phyloP scores from a whole-genome alignment of 2,888 invertebrate species.

The Agrotis ipsilon region DNA sequence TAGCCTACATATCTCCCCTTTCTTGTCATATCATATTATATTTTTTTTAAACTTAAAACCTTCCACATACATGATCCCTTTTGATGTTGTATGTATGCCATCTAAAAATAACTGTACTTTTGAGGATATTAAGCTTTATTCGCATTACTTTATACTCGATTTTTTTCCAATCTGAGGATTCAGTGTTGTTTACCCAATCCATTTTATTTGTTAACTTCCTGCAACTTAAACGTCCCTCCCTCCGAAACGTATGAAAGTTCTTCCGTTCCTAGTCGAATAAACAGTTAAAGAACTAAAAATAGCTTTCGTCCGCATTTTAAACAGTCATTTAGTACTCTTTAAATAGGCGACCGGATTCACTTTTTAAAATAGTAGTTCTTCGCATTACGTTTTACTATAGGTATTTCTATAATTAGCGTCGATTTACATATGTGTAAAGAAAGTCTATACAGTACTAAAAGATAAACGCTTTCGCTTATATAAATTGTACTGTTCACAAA shows the following conservation, averaged over 20 bases:
- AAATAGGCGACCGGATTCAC: conserved; percentile 60
- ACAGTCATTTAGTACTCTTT: conserved; percentile 54
- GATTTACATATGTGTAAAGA: conserved; percentile 31
- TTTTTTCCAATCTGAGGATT: neutral
- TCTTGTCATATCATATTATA: neutral
- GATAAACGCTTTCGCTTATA: conserved; percentile 61
- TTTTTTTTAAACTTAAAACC: neutral
- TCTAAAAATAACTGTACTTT: conserved; percentile 22
- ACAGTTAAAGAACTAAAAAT: conserved; percentile 48
- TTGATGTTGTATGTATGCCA: conserved; percentile 7
- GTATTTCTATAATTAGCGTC: conserved; percentile 33
- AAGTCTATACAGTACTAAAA: conserved; percentile 12
- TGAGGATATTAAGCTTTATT: conserved; percentile 6
- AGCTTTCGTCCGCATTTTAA: conserved; percentile 53
- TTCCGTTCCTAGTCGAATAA: conserved; percentile 47
- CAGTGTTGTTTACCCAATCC: neutral
- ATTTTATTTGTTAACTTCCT: conserved; percentile 33
- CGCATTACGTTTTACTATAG: conserved; percentile 49
- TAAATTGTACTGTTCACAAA: conserved; percentile 30
- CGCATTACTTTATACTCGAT: neutral
- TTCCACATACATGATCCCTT: neutral
- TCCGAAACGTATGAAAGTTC: conserved; percentile 31
- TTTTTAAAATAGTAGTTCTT: conserved; percentile 55
- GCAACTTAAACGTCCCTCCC: conserved; percentile 15
- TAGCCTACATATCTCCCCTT: neutral